phyloP scores from a whole-genome alignment of 2,113 vertebrate genomes.

The Xenopus laevis region DNA sequence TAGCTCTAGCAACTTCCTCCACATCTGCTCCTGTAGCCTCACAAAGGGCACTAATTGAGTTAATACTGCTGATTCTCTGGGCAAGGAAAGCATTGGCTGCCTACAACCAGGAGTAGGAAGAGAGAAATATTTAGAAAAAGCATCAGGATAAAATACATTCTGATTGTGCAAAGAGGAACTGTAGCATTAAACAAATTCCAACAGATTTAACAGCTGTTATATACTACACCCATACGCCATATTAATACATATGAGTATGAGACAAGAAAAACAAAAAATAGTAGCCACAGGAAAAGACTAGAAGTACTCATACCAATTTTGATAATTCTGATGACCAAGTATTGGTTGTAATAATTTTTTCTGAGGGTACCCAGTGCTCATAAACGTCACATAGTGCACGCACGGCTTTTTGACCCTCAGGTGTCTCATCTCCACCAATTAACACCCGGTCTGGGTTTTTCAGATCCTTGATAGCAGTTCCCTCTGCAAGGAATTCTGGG shows the following conservation, averaged over 20 bases:
- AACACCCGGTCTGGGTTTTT: slow-evolving; percentile 92
- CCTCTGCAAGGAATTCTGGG: slow-evolving; percentile 95
- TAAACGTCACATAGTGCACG: slow-evolving; percentile 86
- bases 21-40: slow-evolving; percentile 96
- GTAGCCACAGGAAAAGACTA: not conserved
- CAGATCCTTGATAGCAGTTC: slow-evolving; percentile 88
- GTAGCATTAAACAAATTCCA: no score
- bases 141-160: no score
- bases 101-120: slow-evolving; percentile 54
- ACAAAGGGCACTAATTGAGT: slow-evolving; percentile 95
- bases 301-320: slow-evolving; percentile 78
- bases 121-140: not conserved
- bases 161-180: no score
- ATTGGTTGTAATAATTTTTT: slow-evolving; percentile 92
- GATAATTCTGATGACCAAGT: slow-evolving; percentile 98
- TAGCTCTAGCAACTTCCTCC: slow-evolving; percentile 92
- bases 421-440: slow-evolving; percentile 92
- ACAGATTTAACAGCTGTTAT: no score
- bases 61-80: slow-evolving; percentile 98
- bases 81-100: slow-evolving; percentile 96
- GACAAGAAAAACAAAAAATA: no score
- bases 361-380: slow-evolving; percentile 89
- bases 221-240: no score
- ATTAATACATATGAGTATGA: no score
- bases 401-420: slow-evolving; percentile 90